phyloP scores from a whole-genome alignment of 2,797 vertebrate species.

The Poecilia gillii region DNA sequence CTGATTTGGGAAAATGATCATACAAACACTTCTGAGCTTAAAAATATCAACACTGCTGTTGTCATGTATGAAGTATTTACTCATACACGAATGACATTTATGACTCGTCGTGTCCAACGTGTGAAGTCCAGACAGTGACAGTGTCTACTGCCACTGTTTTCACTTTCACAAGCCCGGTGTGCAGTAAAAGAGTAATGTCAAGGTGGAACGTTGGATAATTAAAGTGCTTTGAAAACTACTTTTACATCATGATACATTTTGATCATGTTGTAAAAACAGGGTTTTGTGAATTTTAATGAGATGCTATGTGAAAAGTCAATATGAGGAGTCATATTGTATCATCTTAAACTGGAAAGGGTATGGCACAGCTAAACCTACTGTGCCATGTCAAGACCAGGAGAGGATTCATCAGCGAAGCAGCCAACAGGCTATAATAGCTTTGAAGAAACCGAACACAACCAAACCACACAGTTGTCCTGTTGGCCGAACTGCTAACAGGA shows the following conservation, averaged over 20 bases:
- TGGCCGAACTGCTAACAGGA: background rate
- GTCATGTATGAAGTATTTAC: conserved; percentile 9
- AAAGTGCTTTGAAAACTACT: background rate
- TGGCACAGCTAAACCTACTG: background rate
- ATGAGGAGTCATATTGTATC: background rate
- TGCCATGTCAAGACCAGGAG: background rate
- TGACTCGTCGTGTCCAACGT: conserved; percentile 32
- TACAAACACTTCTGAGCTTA: conserved; percentile 12
- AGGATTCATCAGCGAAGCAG: background rate
- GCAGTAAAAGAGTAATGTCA: background rate
- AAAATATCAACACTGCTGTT: conserved; percentile 9
- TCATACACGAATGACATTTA: conserved; percentile 29
- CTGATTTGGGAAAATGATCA: background rate
- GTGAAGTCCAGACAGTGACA: conserved; percentile 30
- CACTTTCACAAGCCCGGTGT: conserved; percentile 1
- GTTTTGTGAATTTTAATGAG: background rate
- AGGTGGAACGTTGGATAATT: background rate
- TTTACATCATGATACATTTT: background rate
- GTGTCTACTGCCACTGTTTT: background rate
- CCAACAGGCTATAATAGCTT: background rate
- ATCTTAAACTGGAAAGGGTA: background rate
- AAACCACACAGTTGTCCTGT: background rate
- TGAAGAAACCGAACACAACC: background rate
- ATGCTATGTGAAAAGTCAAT: background rate
- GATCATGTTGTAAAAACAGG: background rate